Base-by-base conservation (phyloP, 2,888 invertebrate genomes). In the Abrostola tripartita region DNA sequence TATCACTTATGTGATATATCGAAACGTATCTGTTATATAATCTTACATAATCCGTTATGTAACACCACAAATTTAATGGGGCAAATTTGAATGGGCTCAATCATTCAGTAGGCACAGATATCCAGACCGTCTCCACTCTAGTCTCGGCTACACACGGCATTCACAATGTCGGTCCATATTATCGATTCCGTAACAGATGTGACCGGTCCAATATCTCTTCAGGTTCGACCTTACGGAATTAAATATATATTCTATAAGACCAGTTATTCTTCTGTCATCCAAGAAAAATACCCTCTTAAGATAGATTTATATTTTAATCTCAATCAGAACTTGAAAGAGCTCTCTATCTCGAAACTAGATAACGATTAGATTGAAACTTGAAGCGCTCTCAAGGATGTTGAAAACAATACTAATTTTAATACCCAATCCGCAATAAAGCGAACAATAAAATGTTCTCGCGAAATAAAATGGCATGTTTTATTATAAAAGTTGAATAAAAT, bases 401-500 rank as follows among this genome's bases (percentile, higher is more conserved):
- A 57, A 72, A 79, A 76, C 73, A 77, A 71, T 71, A 69, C 60
- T 67, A 70, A 68, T 60, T 62, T 63, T 49, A 75, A 69, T 57
- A 68, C 66, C 53, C 60, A 58, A 74, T 63, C 53, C 42, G 53
- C 53, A 73, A 65, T 70, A 68, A 62, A 64, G 65, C 65, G 37
- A 58, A 76, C 77, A 75, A 72, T 79, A 79, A 79, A 77, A 75
- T 62, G 61, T 75, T 61, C 61, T 62, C 61, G 37, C 59, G 37
- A 57, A 77, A 69, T 70, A 68, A 75, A 78, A 79, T 66, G 69
- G 79, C 56, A 74, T 76, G 76, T 74, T 72, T 74, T 71, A 74
- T 76, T 76, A 69, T 75, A 67, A 75, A 81, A 78, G 71, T 79
- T 74, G 71, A 76, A 74, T 74, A 76, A 79, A 77, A 78, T 80